phyloP scores from a whole-genome alignment of 2,113 vertebrate genomes.

The Oenanthe melanoleuca region DNA sequence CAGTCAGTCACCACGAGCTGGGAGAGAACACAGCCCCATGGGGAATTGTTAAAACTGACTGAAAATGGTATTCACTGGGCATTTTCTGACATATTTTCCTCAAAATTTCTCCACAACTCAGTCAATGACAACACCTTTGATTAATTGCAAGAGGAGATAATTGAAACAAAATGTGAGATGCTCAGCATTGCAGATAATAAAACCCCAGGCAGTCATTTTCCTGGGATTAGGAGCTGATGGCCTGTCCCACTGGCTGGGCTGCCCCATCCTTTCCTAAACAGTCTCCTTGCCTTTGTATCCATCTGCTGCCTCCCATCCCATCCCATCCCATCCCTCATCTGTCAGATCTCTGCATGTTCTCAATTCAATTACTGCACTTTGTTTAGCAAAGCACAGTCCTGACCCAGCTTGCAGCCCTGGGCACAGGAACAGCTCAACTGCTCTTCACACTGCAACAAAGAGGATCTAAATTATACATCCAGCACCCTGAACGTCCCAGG shows the following conservation, averaged over 20 bases:
- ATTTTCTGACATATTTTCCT: background rate
- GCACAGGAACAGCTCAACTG: background rate
- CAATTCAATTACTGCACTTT: background rate
- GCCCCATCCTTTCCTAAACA: background rate
- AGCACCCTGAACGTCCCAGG: background rate
- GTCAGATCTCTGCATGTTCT: background rate
- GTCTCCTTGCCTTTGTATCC: background rate
- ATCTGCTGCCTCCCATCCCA: background rate
- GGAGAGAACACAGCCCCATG: background rate
- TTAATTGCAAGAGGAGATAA: background rate
- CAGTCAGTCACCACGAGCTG: background rate
- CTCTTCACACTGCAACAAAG: background rate
- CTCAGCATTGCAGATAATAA: background rate
- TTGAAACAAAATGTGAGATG: background rate
- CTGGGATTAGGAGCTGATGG: background rate
- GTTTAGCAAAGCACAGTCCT: background rate
- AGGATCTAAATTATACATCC: background rate
- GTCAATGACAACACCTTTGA: background rate
- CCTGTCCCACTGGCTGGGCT: background rate
- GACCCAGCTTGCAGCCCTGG: background rate
- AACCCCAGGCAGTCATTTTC: background rate
- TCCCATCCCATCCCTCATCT: background rate
- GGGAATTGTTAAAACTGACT: background rate
- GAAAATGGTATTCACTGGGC: background rate
- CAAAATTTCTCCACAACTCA: background rate